Base-by-base conservation (phyloP, 2,888 invertebrate species). In the Spodoptera littoralis region DNA sequence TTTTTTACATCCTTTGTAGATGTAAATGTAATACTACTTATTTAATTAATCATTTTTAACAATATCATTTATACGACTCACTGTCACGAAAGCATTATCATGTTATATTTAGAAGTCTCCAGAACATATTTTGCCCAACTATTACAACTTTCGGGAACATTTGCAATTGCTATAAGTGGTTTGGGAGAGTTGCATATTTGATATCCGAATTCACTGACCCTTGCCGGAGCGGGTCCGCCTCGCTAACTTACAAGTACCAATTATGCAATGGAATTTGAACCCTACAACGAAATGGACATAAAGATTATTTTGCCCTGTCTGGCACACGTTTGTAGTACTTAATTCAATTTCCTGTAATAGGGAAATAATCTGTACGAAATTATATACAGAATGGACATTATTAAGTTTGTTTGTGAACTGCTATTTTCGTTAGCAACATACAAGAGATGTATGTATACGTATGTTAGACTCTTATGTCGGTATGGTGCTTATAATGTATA, bases 151-250 rank as follows among this genome's bases (percentile, higher is more conserved):
- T 68, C 53, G 60, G 55, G 52, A 69, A 81, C 82, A 81, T 85
- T 85, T 79, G 83, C 88, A 88, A 89, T 88, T 86, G 85, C 67
- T 83, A 76, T 87, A 88, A 89, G 88, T 89, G 89, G 86, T 82
- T 79, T 72, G 76, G 73, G 70, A 65, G 82, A 81, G 84, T 82
- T 89, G 87, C 88, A 89, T 88, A 86, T 87, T 88, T 89, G 83
- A 88, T 88, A 77, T 74, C 60, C 76, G 66, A 79, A 80, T 75
- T 79, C 81, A 79, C 76, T 80, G 79, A 76, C 79, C 80, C 75
- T 76, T 53, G 74, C 63, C 65, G 55, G 66, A 60, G 58, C 63
- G 65, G 62, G 63, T 54, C 55, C 59, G 59, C 62, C 68, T 54
- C 49, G 51, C 70, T 63, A 72, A 68, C 58, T 61, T 69, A 66